A percentile compares a stretch with the other conserved stretches of the same genome.
Conservation (phyloP, 2,113 vertebrate genomes). For the Dasyprocta punctata region DNA sequence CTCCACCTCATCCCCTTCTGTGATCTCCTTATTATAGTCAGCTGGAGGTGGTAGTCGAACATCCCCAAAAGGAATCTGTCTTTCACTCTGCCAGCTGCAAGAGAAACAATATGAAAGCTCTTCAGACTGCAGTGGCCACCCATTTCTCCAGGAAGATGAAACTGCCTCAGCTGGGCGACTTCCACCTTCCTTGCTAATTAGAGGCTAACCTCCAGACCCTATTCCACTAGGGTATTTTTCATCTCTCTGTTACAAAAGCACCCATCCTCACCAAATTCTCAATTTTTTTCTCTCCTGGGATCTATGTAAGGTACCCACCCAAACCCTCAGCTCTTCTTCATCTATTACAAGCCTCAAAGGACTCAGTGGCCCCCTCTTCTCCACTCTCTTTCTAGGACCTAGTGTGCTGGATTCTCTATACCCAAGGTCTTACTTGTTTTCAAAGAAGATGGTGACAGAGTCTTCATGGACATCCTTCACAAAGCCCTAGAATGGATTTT, state of each 20-base stretch:
- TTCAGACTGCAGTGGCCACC: not conserved
- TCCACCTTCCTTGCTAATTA: not conserved
- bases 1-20: constrained; percentile 96
- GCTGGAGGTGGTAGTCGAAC: constrained; percentile 93
- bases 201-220: not conserved
- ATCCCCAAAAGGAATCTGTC: constrained; percentile 94
- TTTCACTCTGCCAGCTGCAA: constrained; percentile 94
- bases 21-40: constrained; percentile 93
- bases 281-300: not conserved
- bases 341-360: constrained; percentile 46
- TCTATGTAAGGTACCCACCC: not conserved
- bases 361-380: constrained; percentile 18
- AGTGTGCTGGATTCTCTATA: constrained; percentile 66
- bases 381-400: constrained; percentile 55
- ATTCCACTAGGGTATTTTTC: not conserved
- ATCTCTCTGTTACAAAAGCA: not conserved
- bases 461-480: constrained; percentile 97
- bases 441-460: constrained; percentile 95
- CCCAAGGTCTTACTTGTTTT: constrained; percentile 94
- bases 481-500: constrained; percentile 88
- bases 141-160: not conserved
- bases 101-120: not conserved
- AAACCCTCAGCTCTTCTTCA: constrained; percentile 14
- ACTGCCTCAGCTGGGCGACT: not conserved
- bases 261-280: not conserved